Base-by-base conservation (phyloP, 2,113 vertebrate species). In the Microtus montanus region DNA sequence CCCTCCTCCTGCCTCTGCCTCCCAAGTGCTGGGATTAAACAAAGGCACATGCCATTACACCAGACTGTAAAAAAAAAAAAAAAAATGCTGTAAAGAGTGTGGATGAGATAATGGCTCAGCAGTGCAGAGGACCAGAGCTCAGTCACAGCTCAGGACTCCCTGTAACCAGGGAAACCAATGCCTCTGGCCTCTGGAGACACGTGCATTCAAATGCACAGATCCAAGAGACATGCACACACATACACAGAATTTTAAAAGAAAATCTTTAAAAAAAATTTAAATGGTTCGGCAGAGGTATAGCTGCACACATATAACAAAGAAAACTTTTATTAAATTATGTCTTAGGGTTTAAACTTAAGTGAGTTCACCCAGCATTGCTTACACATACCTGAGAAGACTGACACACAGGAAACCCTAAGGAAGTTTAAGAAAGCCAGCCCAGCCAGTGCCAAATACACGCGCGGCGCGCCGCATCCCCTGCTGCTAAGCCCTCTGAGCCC, bases 401-500 rank as follows among this genome's bases (percentile, higher is more conserved):
- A 63, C 52, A 73, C 33, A 17, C 73, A 63, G 64, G 70, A 85
- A 85, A 70, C 75, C 86, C 47, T 61, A 8, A 14, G 63, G 63
- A 85, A 86, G 61, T 64, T 73, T 41, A 71, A 80, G n/a, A 74
- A 83, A 87, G 83, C 35, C 38, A 66, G 33, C 44, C 58, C 41
- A 1, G 68, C n/a, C 75, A 91, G 52, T 33, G 33, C 82, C 68
- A n/a, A n/a, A n/a, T 8, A n/a, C 1, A n/a, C 35, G 15, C 2
- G 2, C 33, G 7, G 15, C 2, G 2, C 33, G 7, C 14, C 49
- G 15, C 7, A 58, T 58, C 19, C 58, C 74, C 1, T 4, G 2
- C 63, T 52, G 83, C 11, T 2, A 11, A 70, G 22, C 38, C 49
- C 63, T 87, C 1, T 11, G 91, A 49, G 24, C 28, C 47, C 1